Base-by-base conservation (phyloP, 2,797 vertebrate species). In the Microhierax caerulescens region DNA sequence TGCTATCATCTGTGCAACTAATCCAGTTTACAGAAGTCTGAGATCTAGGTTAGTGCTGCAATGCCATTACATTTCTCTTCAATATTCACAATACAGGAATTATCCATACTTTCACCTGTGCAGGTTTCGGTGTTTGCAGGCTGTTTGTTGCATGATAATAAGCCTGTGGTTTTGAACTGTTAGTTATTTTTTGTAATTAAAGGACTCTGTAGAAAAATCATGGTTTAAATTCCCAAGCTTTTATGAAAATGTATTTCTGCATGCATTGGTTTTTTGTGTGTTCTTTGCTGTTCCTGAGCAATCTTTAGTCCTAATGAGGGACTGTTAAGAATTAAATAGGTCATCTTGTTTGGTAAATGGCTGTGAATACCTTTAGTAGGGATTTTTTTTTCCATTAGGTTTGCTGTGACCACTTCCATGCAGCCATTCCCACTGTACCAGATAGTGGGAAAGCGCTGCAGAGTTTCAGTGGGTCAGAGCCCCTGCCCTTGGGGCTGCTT, bases 31-130 rank as follows among this genome's bases (percentile, higher is more conserved):
- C 65, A 83, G 74, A 56, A 50, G 48, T 39, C 34, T 43, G 72
- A 92, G 57, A 53, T 73, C 41, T 79, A 76, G 60, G 95, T 94
- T 91, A 79, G 53, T 85, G 45, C 79, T 91, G 59, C 39, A 51
- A 9, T 47, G 41, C 76, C 63, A 53, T 74, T 74, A 72, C 28
- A 28, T 84, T 95, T 78, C 43, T 72, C 63, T 93, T 96, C 88
- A 93, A 91, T 95, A 95, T 39, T 88, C 82, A 87, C 74, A 82
- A 78, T 92, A 72, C 20, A 57, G 85, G 76, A 94, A 91, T 85
- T 91, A 91, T 41, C 72, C 88, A 57, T 64, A 60, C 60, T 95
- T 90, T 65, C 63, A 74, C 67, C 53, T 5, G 0, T 47, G 50
- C 76, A 69, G 45, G 28, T 56, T 88, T 96, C 78, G 76, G 39